Evolutionary conservation across 1,140 invertebrate species (phyloP).

Genomic region (Caenorhabditis remanei): DNA sequence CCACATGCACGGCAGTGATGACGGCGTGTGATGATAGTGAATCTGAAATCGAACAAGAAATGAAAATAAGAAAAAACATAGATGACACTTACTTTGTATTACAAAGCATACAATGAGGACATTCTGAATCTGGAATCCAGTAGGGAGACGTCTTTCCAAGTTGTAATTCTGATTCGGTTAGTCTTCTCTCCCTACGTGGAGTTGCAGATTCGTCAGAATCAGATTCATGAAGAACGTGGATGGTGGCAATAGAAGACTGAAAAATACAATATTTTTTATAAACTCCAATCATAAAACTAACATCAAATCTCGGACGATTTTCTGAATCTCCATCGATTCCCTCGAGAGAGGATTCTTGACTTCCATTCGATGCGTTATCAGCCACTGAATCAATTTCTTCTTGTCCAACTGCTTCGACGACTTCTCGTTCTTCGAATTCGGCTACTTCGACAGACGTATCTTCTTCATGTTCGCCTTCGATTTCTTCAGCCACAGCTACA

Average conservation of each 20-base stretch:
- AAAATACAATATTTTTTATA: not conserved
- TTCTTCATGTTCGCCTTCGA: not conserved
- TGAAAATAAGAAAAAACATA: not conserved
- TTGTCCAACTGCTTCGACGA: not conserved
- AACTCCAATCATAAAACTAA: not conserved
- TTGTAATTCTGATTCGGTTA: constrained; percentile 56
- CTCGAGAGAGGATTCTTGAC: not conserved
- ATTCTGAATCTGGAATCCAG: constrained; percentile 62
- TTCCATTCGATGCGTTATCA: not conserved
- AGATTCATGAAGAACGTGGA: constrained; percentile 57
- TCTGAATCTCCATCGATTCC: not conserved
- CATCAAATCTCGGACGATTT: constrained; percentile 7
- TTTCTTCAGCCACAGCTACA: not conserved
- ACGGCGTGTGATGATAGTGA: constrained; percentile 52
- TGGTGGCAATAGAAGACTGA: constrained; percentile 57
- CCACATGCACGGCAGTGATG: constrained; percentile 63
- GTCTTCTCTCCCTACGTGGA: constrained; percentile 11
- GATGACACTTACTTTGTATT: not conserved
- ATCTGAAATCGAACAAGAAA: not conserved
- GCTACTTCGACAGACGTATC: no score
- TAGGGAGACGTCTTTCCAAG: constrained; percentile 58
- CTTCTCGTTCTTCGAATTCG: not conserved
- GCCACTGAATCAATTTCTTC: not conserved
- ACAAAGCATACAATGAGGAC: constrained; percentile 57
- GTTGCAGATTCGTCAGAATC: not conserved